Conservation (phyloP, 2,113 vertebrate species). For the Coryphaenoides rupestris region DNA sequence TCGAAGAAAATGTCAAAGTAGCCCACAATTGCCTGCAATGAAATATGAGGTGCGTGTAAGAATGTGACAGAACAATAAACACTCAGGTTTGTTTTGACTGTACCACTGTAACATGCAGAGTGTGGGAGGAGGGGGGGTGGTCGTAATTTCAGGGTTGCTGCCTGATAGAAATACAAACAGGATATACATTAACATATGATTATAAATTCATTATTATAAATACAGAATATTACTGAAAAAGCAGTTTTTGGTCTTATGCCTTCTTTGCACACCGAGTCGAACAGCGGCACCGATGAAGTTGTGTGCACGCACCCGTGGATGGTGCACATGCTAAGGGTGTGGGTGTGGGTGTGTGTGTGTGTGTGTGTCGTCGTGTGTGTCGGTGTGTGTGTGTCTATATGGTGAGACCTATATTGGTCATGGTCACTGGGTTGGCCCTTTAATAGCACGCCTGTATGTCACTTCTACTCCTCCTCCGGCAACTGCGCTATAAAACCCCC, state of each 20-base stretch:
- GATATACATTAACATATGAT: too few relatives aligned
- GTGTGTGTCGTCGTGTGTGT: too few relatives aligned
- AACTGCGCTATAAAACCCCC: not conserved
- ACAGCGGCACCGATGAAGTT: too few relatives aligned
- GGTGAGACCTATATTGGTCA: too few relatives aligned
- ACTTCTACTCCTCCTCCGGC: conserved; percentile 1
- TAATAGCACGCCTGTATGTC: not conserved
- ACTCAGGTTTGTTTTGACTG: conserved; percentile 55
- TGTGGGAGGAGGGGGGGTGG: not conserved
- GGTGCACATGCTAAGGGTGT: too few relatives aligned
- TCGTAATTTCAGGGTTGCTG: too few relatives aligned
- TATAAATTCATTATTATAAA: too few relatives aligned
- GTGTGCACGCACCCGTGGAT: too few relatives aligned
- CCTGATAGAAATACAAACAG: too few relatives aligned
- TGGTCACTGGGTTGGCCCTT: too few relatives aligned
- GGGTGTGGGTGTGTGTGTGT: too few relatives aligned
- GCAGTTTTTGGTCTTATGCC: not conserved
- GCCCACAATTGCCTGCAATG: conserved; percentile 87
- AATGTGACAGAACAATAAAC: conserved; percentile 64
- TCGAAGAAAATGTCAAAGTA: conserved; percentile 95
- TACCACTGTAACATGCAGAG: conserved; percentile 1
- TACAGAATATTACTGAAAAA: not conserved
- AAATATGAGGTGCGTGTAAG: conserved; percentile 65
- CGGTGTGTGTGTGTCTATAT: too few relatives aligned
- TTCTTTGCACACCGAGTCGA: not conserved